Evolutionary conservation across 2,113 vertebrate genomes (phyloP).

Genomic region (Eleginops maclovinus): DNA sequence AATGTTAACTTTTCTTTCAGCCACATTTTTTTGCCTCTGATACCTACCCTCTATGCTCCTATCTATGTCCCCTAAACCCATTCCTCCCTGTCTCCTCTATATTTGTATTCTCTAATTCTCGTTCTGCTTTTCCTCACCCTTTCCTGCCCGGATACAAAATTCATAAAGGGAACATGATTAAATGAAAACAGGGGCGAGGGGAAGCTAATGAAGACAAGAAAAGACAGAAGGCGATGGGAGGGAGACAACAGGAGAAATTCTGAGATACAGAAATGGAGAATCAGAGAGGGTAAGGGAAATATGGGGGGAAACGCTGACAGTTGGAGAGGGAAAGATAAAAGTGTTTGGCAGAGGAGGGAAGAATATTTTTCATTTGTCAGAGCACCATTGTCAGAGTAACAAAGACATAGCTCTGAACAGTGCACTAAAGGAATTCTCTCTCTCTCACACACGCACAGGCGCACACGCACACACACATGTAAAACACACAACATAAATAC

Average conservation of each 20-base stretch:
- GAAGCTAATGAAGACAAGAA: conserved; percentile 71
- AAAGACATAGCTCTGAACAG: conserved; percentile 70
- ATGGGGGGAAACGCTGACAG: conserved; percentile 71
- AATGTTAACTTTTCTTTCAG: conserved; percentile 38
- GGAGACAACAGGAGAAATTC: conserved; percentile 55
- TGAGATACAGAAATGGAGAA: conserved; percentile 68
- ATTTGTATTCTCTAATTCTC: conserved; percentile 36
- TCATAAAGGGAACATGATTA: conserved; percentile 63
- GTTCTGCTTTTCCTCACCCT: conserved; percentile 17
- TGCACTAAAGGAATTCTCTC: conserved; percentile 67
- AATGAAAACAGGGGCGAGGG: conserved; percentile 55
- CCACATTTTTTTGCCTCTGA: conserved; percentile 28
- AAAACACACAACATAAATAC: conserved; percentile 60
- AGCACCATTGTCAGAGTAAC: conserved; percentile 73
- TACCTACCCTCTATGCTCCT: conserved; percentile 18
- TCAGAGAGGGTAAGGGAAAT: conserved; percentile 47
- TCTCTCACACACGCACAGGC: conserved; percentile 28
- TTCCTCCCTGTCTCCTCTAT: conserved; percentile 20
- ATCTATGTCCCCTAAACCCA: conserved; percentile 25
- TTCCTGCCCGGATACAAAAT: conserved; percentile 46
- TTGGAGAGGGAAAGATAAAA: conserved; percentile 68
- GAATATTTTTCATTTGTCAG: conserved; percentile 73
- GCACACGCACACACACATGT: neutral
- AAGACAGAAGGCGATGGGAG: conserved; percentile 36
- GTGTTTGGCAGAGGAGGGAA: conserved; percentile 66